These are phyloP conservation scores for Rousettus leschenaultii DNA, from an alignment of 2,113 vertebrate genomes.

Conservation along the genomic window DNA sequence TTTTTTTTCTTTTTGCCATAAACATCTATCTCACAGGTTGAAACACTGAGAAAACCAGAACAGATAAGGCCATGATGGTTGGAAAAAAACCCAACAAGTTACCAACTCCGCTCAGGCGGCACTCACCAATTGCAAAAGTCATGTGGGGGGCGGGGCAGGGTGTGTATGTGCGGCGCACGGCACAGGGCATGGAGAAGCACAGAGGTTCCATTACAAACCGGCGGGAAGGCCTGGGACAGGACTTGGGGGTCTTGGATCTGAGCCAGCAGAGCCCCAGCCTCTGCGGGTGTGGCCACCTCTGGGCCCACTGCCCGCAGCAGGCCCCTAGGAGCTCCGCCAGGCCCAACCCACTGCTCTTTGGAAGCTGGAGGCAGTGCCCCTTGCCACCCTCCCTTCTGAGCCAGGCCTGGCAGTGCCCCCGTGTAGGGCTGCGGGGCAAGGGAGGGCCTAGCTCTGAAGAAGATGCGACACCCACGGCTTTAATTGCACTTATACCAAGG, in stretches of 20 bases:
- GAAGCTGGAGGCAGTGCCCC: constrained; percentile 50
- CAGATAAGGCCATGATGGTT: constrained; percentile 86
- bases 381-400: not conserved
- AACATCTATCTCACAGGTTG: constrained; percentile 80
- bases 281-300: not conserved
- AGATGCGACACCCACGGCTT: constrained; percentile 66
- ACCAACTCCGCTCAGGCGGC: constrained; percentile 71
- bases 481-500: constrained; percentile 77
- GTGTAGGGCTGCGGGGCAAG: constrained; percentile 7
- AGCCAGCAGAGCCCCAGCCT: constrained; percentile 29
- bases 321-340: not conserved
- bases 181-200: constrained; percentile 73
- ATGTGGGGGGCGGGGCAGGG: constrained; percentile 56
- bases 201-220: constrained; percentile 73
- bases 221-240: not conserved
- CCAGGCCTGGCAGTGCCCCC: not conserved
- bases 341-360: constrained; percentile 62
- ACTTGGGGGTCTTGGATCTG: not conserved
- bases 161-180: constrained; percentile 45
- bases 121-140: constrained; percentile 79
- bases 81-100: constrained; percentile 78
- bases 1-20: constrained; percentile 64
- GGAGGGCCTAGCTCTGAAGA: constrained; percentile 53
- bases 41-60: constrained; percentile 80
- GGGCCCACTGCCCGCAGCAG: constrained; percentile 1